Conservation (phyloP, 2,113 vertebrate genomes). For the Butastur rufipennis region DNA sequence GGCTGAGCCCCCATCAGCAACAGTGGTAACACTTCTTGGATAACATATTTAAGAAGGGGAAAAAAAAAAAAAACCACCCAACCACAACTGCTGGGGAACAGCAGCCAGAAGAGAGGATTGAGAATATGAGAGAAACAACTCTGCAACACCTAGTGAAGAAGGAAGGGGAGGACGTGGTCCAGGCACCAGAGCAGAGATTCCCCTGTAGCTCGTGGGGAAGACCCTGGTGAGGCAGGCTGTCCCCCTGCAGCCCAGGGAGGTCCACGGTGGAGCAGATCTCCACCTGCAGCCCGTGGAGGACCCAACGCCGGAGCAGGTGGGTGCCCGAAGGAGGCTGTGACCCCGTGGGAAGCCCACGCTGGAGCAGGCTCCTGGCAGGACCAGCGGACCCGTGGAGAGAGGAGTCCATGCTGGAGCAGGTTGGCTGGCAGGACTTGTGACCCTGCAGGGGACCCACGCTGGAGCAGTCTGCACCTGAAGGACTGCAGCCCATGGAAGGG, state of each 20-base stretch:
- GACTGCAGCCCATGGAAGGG: not conserved
- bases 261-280: not conserved
- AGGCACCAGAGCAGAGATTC: not conserved
- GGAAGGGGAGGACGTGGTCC: too few species aligned
- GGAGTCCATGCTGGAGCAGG: not conserved
- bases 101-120: too few species aligned
- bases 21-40: too few species aligned
- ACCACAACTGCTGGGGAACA: too few species aligned
- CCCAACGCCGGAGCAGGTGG: not conserved
- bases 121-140: too few species aligned
- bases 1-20: too few species aligned
- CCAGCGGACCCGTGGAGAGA: too few species aligned
- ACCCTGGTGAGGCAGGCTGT: not conserved
- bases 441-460: not conserved
- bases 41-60: too few species aligned
- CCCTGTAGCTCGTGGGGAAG: not conserved
- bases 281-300: not conserved
- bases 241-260: not conserved
- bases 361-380: not conserved
- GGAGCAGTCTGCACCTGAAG: not conserved
- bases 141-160: too few species aligned
- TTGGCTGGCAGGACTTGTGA: too few species aligned
- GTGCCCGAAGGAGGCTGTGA: not conserved
- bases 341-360: fast-evolving
- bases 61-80: too few species aligned